Base-by-base conservation (phyloP, 1,140 invertebrate genomes). In the Sinonovacula constricta region DNA sequence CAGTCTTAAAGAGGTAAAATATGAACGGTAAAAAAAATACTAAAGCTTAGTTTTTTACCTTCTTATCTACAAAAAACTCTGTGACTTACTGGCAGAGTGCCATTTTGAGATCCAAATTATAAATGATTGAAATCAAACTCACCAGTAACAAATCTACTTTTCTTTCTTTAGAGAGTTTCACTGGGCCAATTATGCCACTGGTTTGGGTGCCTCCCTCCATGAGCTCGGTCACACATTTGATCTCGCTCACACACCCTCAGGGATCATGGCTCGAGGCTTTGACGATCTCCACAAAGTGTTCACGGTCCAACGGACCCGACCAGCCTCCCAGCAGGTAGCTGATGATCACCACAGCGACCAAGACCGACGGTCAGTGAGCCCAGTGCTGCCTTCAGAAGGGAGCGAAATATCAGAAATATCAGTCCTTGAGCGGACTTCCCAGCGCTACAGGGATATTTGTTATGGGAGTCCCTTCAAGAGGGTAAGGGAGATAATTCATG, bases 171-270 rank as follows among this genome's bases (percentile, higher is more conserved):
- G 90, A 59, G 86, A 88, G 68, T 90, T 85, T 67, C 87, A 91
- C 69, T 97, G 96, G 67, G 96, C 95, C 30, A 97, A 97, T 87
- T 96, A 96, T 92, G 95, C 96, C 3, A 98, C 97, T 14, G 97
- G 96, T 22, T 90, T 99, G 34, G 97, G 97, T 3, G 96, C 97
- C n/a, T 95, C 96, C 7, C 94, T 97, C 33, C 97, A 99, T 91
- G 97, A 99, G 92, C 90, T 99, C 54, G 97, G 96, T 15, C 97
- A 99, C 89, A 97, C 96, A 0, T 97, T 99, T 90, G 96, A 98
- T 91, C 93, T 99, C 39, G 97, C 96, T 0, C 97, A 99, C 89
- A 96, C 96, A 0, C 93, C 94, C 81, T 93, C 95, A 81, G 97
- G 97, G 7, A 96, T 99, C 57, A 99, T 99, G 97, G 96, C 96